Percentiles rank a stretch among this genome's conserved stretches.
Conservation (phyloP, 1,140 invertebrate genomes). For the Lucilia sericata region DNA sequence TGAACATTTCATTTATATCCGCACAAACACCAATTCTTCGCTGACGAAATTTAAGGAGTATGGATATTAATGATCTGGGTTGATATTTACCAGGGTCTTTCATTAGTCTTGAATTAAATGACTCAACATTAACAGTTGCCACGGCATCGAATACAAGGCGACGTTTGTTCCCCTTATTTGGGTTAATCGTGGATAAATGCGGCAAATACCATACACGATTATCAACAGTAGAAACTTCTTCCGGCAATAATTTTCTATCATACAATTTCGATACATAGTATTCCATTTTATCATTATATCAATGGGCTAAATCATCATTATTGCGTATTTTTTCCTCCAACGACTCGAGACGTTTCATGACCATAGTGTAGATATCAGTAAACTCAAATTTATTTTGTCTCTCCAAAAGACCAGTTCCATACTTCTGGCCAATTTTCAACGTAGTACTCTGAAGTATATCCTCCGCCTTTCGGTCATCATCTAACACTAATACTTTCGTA, state of each 20-base stretch:
- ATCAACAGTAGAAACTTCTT: background rate
- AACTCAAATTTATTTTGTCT: background rate
- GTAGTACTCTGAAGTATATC: background rate
- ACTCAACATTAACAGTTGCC: background rate
- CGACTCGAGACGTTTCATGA: no score
- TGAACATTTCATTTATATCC: slow-evolving; percentile 58
- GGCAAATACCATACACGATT: background rate
- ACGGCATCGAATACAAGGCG: background rate
- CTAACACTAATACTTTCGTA: background rate
- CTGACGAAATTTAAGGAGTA: slow-evolving; percentile 54
- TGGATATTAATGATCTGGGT: no score
- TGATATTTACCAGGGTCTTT: background rate
- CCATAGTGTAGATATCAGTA: background rate
- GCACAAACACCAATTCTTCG: slow-evolving; percentile 53
- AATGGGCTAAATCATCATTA: slow-evolving; percentile 32
- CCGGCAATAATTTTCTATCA: slow-evolving; percentile 22
- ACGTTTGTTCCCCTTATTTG: slow-evolving; percentile 16
- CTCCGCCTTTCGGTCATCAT: background rate
- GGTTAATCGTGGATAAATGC: background rate
- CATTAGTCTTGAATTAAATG: slow-evolving; percentile 5
- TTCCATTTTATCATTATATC: slow-evolving; percentile 16
- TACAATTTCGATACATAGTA: background rate
- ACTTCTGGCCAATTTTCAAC: background rate
- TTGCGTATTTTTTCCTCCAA: no score
- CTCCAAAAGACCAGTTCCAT: slow-evolving; percentile 8